A percentile compares a stretch with the other conserved stretches of the same genome.
Evolutionary conservation across 1,140 invertebrate genomes (phyloP).

Genomic region (Brachionus plicatilis): DNA sequence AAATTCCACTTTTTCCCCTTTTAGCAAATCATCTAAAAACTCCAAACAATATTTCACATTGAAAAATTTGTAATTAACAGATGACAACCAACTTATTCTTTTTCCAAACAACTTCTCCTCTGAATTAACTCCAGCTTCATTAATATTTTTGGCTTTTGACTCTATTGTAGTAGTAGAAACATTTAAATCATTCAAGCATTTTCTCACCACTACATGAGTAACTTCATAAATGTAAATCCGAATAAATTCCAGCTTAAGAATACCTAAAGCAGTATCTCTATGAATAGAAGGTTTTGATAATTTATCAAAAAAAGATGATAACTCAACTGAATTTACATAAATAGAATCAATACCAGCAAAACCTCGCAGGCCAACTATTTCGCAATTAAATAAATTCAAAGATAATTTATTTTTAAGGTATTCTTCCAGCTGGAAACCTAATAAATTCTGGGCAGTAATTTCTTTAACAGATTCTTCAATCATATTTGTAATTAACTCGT

Average conservation of each 20-base stretch:
- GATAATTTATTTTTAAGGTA: neutral
- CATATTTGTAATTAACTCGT: neutral
- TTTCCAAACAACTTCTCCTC: neutral
- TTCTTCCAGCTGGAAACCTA: neutral
- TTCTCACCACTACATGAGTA: neutral
- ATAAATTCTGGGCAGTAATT: neutral
- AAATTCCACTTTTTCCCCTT: neutral
- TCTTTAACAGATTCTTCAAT: neutral
- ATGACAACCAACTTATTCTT: neutral
- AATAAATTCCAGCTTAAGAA: neutral
- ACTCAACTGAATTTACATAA: neutral
- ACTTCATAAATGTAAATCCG: neutral
- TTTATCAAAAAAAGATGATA: neutral
- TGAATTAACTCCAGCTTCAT: neutral
- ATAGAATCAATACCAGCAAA: neutral
- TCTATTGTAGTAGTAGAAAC: neutral
- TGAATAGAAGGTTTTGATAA: neutral
- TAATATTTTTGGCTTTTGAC: neutral
- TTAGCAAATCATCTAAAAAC: neutral
- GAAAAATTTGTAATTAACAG: neutral
- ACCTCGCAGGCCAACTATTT: neutral
- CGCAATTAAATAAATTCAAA: neutral
- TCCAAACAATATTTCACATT: neutral
- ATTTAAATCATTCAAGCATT: neutral
- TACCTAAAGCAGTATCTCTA: neutral